Conservation (phyloP, 35 echinoderm and acorn worm genomes). For the Heliocidaris tuberculata region DNA sequence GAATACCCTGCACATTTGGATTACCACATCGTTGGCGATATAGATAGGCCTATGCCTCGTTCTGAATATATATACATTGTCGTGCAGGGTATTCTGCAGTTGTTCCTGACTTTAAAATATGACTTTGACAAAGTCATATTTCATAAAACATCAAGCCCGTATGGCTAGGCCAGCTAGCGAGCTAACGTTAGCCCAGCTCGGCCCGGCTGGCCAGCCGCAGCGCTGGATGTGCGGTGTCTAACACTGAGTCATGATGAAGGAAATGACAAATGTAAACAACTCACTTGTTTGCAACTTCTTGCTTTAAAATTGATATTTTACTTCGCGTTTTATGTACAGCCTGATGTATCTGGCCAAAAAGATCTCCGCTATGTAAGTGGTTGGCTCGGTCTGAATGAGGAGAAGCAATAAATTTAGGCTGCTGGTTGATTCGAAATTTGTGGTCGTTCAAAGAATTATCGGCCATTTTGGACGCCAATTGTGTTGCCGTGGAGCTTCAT, state of each 20-base stretch:
- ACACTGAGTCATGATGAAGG: background rate
- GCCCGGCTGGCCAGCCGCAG: too few relatives aligned
- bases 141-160: too few relatives aligned
- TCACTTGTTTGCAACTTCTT: constrained; percentile 31
- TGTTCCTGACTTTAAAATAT: too few relatives aligned
- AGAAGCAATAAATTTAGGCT: too few relatives aligned
- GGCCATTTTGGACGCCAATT: constrained; percentile 50
- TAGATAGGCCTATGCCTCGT: too few relatives aligned
- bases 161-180: too few relatives aligned
- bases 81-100: too few relatives aligned
- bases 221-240: background rate
- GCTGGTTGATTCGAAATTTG: constrained; percentile 20
- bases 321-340: background rate
- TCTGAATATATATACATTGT: too few relatives aligned
- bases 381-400: background rate
- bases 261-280: background rate
- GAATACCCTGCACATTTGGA: too few relatives aligned
- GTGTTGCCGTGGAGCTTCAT: constrained; percentile 21
- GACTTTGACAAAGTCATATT: too few relatives aligned
- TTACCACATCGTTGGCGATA: too few relatives aligned
- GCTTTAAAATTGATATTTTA: constrained; percentile 34
- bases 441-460: background rate
- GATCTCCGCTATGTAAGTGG: background rate
- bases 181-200: too few relatives aligned
- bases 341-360: background rate